A percentile compares a stretch with the other conserved stretches of the same genome.
These are phyloP conservation scores for Fundulus diaphanus DNA, from an alignment of 2,797 vertebrate genomes.

Conservation along the genomic window DNA sequence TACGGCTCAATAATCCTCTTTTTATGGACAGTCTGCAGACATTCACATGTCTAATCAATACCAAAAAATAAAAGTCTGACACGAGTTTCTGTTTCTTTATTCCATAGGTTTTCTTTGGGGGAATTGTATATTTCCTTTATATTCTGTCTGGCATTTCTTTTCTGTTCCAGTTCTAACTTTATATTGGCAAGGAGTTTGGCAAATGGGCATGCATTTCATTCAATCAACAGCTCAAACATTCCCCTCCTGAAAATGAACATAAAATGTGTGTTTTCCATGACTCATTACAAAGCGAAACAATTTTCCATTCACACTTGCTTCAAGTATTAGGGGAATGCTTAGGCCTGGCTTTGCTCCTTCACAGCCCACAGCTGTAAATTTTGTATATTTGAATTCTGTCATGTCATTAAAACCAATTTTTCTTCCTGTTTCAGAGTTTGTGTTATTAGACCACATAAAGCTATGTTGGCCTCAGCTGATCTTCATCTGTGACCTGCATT, in stretches of 20 bases:
- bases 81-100: constrained; percentile 35
- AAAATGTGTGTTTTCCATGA: constrained; percentile 35
- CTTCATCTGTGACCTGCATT: background rate
- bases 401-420: no score
- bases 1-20: background rate
- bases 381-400: background rate
- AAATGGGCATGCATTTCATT: constrained; percentile 47
- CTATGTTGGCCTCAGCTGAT: background rate
- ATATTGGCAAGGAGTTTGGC: constrained; percentile 32
- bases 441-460: background rate
- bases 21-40: background rate
- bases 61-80: constrained; percentile 15
- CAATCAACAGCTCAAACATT: constrained; percentile 55
- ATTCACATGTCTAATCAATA: constrained; percentile 16
- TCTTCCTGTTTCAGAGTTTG: background rate
- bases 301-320: constrained; percentile 23
- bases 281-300: constrained; percentile 15
- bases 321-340: background rate
- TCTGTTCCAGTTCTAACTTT: constrained; percentile 37
- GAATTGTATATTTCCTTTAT: constrained; percentile 69
- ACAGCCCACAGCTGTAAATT: background rate
- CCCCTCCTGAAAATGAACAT: constrained; percentile 28
- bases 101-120: constrained; percentile 28
- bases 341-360: background rate
- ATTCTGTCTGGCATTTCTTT: constrained; percentile 67